Evolutionary conservation across 2,888 invertebrate species (phyloP).

Genomic region (Cryptocephalus moraei): DNA sequence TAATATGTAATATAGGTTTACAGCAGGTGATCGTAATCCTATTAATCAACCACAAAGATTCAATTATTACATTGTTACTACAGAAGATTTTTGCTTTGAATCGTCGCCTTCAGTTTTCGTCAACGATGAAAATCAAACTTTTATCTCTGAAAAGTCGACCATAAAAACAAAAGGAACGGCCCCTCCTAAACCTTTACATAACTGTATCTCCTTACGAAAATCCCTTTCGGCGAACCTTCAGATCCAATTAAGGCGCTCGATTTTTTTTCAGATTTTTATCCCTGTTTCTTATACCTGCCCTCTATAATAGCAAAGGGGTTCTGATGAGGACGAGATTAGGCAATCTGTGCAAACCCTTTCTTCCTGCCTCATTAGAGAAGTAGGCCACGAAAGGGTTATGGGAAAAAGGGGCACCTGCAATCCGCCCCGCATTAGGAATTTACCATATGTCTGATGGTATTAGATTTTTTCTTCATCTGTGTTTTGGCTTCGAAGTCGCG

Average conservation of each 20-base stretch:
- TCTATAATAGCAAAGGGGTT: slow-evolving; percentile 10
- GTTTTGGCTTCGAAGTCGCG: slow-evolving; percentile 1
- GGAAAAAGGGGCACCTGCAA: slow-evolving; percentile 32
- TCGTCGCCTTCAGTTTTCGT: too few species aligned
- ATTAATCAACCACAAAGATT: too few species aligned
- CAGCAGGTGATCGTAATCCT: too few species aligned
- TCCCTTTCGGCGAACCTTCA: background rate
- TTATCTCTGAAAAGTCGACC: too few species aligned
- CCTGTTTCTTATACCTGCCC: slow-evolving; percentile 3
- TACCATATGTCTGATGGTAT: slow-evolving; percentile 26
- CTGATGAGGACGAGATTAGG: slow-evolving; percentile 17
- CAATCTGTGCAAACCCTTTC: slow-evolving; percentile 31
- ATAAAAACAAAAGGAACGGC: too few species aligned
- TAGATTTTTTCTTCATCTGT: slow-evolving; percentile 14
- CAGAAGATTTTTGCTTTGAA: too few species aligned
- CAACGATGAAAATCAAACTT: too few species aligned
- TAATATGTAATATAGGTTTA: too few species aligned
- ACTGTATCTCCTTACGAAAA: background rate
- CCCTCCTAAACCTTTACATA: background rate
- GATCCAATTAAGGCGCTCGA: slow-evolving; percentile 1
- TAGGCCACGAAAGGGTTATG: slow-evolving; percentile 33
- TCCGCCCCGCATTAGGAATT: slow-evolving; percentile 26
- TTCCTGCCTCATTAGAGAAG: slow-evolving; percentile 31
- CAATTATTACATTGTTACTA: too few species aligned
- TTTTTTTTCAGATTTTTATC: background rate